Base-by-base conservation (phyloP, 53 echinoderm and acorn worm species). In the Astropecten irregularis region DNA sequence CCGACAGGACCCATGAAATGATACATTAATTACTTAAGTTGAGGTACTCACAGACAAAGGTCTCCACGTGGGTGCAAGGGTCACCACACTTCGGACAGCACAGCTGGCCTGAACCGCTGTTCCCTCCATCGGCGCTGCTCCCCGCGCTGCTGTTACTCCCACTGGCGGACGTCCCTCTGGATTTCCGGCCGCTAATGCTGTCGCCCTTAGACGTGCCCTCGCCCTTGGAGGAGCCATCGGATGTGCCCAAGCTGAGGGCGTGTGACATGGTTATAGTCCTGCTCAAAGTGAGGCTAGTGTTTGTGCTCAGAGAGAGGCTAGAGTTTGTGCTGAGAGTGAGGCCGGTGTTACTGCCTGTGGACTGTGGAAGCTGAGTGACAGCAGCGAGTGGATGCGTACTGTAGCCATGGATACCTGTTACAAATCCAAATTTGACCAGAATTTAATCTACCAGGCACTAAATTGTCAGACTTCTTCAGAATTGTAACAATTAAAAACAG, bases 41-140 rank as follows among this genome's bases (percentile, higher is more conserved):
- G n/a, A 23, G 22, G 8, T 44, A 96, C 96, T 96, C 76, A 96
- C 96, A 96, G 52, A 96, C 96, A 88, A 96, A 96, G 25, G 96
- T 96, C 70, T 96, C 96, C 3, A 96, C 96, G 87, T 93, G 96
- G 1, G 96, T 96, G 61, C 93, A 92, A 11, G 96, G 96, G 51
- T 96, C 96, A 7, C 96, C 96, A 55, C 96, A 96, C 40, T 96
- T 96, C 0, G 96, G 96, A 62, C 96, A 96, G 27, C 87, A 88
- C 21, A 96, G 81, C 52, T 96, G 96, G 14, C 87, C 90, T 10
- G 93, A 88, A 60, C 84, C 72, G 4, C 89, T 91, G 54, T 86
- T 76, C 52, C 69, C 69, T 63, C 57, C 61, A 49, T 68, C 60
- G 35, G 81, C 70, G 69, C 82, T 69, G 49, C 82, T 82, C 47